Percentiles rank a stretch among this genome's conserved stretches.
Evolutionary conservation across 2,888 invertebrate genomes (phyloP).

Genomic region (Cheilosia urbana): DNA sequence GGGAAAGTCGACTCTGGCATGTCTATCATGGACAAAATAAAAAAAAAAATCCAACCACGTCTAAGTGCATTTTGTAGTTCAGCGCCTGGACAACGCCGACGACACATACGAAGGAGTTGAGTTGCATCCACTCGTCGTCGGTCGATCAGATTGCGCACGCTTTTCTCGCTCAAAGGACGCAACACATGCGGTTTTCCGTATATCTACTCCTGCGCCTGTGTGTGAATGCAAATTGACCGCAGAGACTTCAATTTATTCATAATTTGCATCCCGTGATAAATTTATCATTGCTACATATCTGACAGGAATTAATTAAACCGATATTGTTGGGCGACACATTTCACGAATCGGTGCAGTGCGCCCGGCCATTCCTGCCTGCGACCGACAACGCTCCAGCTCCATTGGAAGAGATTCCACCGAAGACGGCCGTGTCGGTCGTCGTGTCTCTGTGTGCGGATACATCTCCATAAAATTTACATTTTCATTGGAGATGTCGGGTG

Average conservation of each 20-base stretch:
- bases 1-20: conserved; percentile 72
- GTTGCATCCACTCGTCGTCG: conserved; percentile 45
- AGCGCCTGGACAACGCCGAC: conserved; percentile 38
- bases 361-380: conserved; percentile 20
- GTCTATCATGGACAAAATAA: conserved; percentile 57
- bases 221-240: conserved; percentile 66
- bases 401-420: conserved; percentile 44
- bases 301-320: conserved; percentile 77
- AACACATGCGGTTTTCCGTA: conserved; percentile 29
- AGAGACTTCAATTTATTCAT: conserved; percentile 76
- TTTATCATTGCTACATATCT: conserved; percentile 76
- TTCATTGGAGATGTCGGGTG: conserved; percentile 63
- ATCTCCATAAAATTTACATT: conserved; percentile 76
- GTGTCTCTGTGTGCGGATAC: conserved; percentile 23
- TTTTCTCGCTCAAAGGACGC: conserved; percentile 52
- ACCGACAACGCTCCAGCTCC: conserved; percentile 14
- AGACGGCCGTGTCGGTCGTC: conserved; percentile 28
- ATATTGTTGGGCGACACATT: conserved; percentile 77
- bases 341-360: conserved; percentile 66
- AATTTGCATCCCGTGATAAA: conserved; percentile 77
- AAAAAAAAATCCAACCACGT: conserved; percentile 25
- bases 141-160: conserved; percentile 65
- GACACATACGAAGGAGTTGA: conserved; percentile 22
- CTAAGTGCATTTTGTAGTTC: conserved; percentile 76
- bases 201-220: not conserved